phyloP scores from a whole-genome alignment of 2,888 invertebrate genomes.

The Odontomyia ornata region DNA sequence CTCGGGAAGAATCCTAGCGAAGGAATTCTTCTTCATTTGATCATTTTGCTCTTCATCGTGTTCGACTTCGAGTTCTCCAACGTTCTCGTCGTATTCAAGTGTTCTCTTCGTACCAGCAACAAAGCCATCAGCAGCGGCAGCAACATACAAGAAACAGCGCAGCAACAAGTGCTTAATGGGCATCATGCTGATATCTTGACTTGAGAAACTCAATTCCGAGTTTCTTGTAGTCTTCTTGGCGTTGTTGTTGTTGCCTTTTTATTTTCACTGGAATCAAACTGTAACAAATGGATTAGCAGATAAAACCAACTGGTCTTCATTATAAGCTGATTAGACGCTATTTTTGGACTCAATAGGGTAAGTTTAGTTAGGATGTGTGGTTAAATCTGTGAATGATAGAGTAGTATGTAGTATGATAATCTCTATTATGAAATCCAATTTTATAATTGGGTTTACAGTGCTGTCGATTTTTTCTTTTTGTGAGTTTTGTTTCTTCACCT shows the following conservation, averaged over 20 bases:
- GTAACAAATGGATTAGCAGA: slow-evolving; percentile 46
- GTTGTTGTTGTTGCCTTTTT: background rate
- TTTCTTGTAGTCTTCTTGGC: background rate
- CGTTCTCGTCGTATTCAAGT: slow-evolving; percentile 35
- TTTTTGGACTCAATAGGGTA: slow-evolving; percentile 43
- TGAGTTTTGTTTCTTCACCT: no score
- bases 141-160: slow-evolving; percentile 6
- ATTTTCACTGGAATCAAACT: slow-evolving; percentile 25
- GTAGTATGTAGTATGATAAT: no score
- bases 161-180: slow-evolving; percentile 43
- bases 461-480: no score
- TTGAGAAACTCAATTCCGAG: slow-evolving; percentile 29
- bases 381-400: background rate
- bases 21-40: slow-evolving; percentile 15
- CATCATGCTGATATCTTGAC: slow-evolving; percentile 46
- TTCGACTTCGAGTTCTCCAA: background rate
- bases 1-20: background rate
- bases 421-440: no score
- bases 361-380: slow-evolving; percentile 23
- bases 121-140: background rate
- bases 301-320: slow-evolving; percentile 42
- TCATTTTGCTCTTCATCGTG: background rate
- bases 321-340: slow-evolving; percentile 43
- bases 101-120: slow-evolving; percentile 26
- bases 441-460: no score